Percentiles rank a stretch among this genome's conserved stretches.
phyloP scores from a whole-genome alignment of 2,113 vertebrate species.

The Campylorhamphus procurvoides region DNA sequence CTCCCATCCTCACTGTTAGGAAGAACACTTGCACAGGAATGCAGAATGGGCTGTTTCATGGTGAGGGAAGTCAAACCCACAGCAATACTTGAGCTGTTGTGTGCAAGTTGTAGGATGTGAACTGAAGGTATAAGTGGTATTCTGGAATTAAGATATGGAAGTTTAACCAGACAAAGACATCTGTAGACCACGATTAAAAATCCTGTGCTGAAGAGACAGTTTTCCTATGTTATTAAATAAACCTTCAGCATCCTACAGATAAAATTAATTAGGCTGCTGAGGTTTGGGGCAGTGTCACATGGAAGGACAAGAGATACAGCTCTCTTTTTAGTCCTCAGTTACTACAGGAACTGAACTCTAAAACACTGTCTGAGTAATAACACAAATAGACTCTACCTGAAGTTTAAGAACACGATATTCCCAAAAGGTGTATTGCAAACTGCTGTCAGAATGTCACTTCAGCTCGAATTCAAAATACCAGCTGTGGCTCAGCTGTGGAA shows the following conservation, averaged over 20 bases:
- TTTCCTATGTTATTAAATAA: not conserved
- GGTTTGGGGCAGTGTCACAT: not conserved
- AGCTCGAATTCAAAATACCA: not conserved
- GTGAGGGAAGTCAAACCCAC: not conserved
- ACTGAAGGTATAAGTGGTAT: not conserved
- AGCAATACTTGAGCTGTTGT: not conserved
- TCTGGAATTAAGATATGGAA: not conserved
- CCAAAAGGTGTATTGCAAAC: not conserved
- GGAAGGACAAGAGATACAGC: not conserved
- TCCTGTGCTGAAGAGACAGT: not conserved
- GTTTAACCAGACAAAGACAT: not conserved
- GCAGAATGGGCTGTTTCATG: not conserved
- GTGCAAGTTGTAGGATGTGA: not conserved
- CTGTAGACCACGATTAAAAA: not conserved
- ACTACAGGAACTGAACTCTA: not conserved
- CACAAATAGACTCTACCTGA: not conserved
- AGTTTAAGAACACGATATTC: not conserved
- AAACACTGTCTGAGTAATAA: not conserved
- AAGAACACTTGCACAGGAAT: not conserved
- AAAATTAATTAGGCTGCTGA: not conserved
- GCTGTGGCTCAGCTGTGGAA: not conserved
- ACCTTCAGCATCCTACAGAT: not conserved
- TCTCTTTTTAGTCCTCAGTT: not conserved
- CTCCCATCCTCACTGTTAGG: not conserved
- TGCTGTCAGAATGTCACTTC: not conserved